A percentile compares a stretch with the other conserved stretches of the same genome.
These are phyloP conservation scores for Dolichoris vasculosae DNA, from an alignment of 1,140 invertebrate genomes.

Conservation along the genomic window DNA sequence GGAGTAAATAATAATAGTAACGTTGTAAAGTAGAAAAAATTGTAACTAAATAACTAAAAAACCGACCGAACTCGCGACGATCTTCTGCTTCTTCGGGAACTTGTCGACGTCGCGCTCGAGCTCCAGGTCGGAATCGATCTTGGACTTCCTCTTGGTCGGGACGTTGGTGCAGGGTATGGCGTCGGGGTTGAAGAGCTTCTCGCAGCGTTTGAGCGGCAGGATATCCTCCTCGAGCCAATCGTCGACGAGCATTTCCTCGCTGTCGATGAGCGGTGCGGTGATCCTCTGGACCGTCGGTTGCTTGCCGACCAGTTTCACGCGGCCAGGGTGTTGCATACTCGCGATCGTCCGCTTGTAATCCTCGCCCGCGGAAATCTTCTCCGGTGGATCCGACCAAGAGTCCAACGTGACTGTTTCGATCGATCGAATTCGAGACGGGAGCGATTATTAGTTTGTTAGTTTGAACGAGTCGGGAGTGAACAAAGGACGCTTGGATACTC, in stretches of 20 bases:
- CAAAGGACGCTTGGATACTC: not conserved
- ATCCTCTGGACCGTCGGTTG: not conserved
- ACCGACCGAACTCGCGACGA: not conserved
- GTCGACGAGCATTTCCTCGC: conserved; percentile 66
- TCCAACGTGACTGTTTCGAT: not conserved
- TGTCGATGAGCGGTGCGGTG: conserved; percentile 66
- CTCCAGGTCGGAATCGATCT: conserved; percentile 12
- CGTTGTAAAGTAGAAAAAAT: too few species aligned
- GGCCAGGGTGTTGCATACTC: conserved; percentile 52
- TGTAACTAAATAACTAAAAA: not conserved
- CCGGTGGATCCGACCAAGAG: not conserved
- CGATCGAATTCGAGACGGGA: not conserved
- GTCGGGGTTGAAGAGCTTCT: not conserved
- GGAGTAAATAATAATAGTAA: too few species aligned
- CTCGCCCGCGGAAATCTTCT: conserved; percentile 64
- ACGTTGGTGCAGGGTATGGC: not conserved
- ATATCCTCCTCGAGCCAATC: conserved; percentile 73
- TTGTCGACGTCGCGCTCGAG: conserved; percentile 35
- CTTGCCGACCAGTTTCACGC: not conserved
- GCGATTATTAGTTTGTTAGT: too few species aligned
- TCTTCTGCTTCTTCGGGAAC: conserved; percentile 50
- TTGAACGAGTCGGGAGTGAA: not conserved
- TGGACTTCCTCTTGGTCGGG: conserved; percentile 35
- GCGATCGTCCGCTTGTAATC: conserved; percentile 69
- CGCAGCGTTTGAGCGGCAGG: conserved; percentile 29